phyloP scores from a whole-genome alignment of 2,113 vertebrate genomes.

The Catharus bicknelli region DNA sequence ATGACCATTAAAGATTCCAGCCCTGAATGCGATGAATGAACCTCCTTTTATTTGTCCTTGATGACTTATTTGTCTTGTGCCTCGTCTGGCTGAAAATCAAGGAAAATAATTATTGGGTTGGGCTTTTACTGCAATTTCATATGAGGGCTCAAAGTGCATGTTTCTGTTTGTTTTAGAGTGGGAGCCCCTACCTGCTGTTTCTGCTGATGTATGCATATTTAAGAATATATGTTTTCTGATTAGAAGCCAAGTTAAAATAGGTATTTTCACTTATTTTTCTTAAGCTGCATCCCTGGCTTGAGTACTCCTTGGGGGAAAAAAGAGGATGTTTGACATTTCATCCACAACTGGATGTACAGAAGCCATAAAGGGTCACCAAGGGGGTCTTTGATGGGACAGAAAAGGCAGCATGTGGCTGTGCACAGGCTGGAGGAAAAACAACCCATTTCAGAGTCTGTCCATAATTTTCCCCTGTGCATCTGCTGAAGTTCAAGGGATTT shows the following conservation, averaged over 20 bases:
- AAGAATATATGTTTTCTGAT: neutral
- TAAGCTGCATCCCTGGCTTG: neutral
- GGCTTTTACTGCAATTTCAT: constrained; percentile 61
- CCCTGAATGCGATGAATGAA: constrained; percentile 61
- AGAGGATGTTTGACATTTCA: neutral
- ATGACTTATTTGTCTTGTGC: constrained; percentile 69
- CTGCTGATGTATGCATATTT: constrained; percentile 28
- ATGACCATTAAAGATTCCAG: constrained; percentile 66
- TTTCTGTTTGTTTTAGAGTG: constrained; percentile 35
- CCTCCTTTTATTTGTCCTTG: constrained; percentile 68
- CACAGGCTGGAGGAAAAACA: neutral
- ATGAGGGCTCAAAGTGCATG: constrained; percentile 44
- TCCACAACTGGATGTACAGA: neutral
- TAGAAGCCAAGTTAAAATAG: neutral
- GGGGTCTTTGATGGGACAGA: neutral
- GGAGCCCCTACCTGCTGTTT: neutral
- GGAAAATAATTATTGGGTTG: constrained; percentile 63
- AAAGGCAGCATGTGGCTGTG: neutral
- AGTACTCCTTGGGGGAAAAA: neutral
- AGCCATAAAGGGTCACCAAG: neutral
- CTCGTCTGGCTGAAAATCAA: constrained; percentile 62
- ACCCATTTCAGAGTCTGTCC: neutral
- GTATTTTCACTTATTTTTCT: neutral
- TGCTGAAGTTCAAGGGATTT: neutral
- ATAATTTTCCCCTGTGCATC: neutral